Percentiles rank a stretch among this genome's conserved stretches.
phyloP scores from a whole-genome alignment of 2,888 invertebrate genomes.

The Andrena hattorfiana region DNA sequence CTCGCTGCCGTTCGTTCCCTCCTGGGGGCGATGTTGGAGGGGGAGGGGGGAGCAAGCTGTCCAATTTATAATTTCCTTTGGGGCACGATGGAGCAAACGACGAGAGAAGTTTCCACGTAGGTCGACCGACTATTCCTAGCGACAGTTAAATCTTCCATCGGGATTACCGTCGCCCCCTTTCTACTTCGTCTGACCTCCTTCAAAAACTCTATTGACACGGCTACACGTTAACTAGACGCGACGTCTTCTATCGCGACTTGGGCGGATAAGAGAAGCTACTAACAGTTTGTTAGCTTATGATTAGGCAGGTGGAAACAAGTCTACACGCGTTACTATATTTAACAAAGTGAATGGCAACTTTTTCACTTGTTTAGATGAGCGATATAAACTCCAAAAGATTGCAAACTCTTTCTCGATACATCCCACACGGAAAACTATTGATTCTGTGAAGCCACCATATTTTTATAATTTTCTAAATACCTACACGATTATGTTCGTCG shows the following conservation, averaged over 20 bases:
- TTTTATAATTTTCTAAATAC: too few relatives aligned
- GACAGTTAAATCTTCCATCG: conserved; percentile 74
- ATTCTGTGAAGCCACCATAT: too few relatives aligned
- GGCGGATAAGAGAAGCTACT: neutral
- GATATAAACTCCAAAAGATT: too few relatives aligned
- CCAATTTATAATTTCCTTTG: conserved; percentile 72
- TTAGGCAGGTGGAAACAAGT: neutral
- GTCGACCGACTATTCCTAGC: conserved; percentile 62
- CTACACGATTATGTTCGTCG: too few relatives aligned
- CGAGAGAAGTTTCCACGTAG: conserved; percentile 47
- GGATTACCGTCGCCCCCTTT: conserved; percentile 65
- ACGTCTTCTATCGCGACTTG: neutral
- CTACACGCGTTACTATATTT: neutral
- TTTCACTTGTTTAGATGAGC: too few relatives aligned
- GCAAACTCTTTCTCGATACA: too few relatives aligned
- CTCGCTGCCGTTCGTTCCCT: conserved; percentile 29
- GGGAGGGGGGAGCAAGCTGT: conserved; percentile 45
- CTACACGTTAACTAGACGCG: conserved; percentile 17
- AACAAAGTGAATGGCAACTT: neutral
- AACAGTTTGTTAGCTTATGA: neutral
- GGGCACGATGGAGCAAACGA: conserved; percentile 51
- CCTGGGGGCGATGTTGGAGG: neutral
- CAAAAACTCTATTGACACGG: conserved; percentile 59
- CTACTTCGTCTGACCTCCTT: conserved; percentile 29
- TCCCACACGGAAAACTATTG: too few relatives aligned